A percentile compares a stretch with the other conserved stretches of the same genome.
phyloP scores from a whole-genome alignment of 30 jellyfish, hydroid and myxozoan species.

The Aurelia sp. region DNA sequence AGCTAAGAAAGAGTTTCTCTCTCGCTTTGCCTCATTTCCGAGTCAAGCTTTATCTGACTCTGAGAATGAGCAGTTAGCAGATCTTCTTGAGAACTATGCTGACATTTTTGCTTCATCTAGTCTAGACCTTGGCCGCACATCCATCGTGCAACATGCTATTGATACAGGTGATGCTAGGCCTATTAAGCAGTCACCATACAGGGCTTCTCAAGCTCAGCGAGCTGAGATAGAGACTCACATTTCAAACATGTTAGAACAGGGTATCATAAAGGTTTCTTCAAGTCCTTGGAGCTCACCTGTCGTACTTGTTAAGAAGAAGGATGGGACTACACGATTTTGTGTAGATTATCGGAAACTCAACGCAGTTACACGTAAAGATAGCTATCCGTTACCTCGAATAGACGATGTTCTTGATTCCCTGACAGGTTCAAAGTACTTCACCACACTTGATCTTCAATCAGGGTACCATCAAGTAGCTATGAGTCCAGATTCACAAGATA shows the following conservation, averaged over 20 bases:
- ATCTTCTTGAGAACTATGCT: conserved; percentile 7
- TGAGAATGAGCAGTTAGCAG: conserved; percentile 4
- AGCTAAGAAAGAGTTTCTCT: not conserved
- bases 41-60: not conserved
- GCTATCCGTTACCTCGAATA: not conserved
- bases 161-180: conserved; percentile 44
- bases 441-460: conserved; percentile 18
- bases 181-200: conserved; percentile 39
- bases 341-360: conserved; percentile 48
- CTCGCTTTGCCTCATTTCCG: too few relatives aligned
- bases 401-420: conserved; percentile 32
- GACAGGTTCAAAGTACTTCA: not conserved
- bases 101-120: not conserved
- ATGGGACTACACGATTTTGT: conserved; percentile 23
- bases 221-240: conserved; percentile 12
- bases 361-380: conserved; percentile 20
- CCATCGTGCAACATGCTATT: conserved; percentile 19
- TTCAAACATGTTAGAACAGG: too few relatives aligned
- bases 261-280: not conserved
- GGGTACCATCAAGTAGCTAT: conserved; percentile 19
- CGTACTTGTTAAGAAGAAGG: conserved; percentile 36
- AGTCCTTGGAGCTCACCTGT: conserved; percentile 81
- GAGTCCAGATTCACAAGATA: conserved; percentile 1
- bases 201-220: conserved; percentile 12
- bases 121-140: conserved; percentile 30